phyloP scores from a whole-genome alignment of 2,888 invertebrate genomes.

The Archips xylosteana region DNA sequence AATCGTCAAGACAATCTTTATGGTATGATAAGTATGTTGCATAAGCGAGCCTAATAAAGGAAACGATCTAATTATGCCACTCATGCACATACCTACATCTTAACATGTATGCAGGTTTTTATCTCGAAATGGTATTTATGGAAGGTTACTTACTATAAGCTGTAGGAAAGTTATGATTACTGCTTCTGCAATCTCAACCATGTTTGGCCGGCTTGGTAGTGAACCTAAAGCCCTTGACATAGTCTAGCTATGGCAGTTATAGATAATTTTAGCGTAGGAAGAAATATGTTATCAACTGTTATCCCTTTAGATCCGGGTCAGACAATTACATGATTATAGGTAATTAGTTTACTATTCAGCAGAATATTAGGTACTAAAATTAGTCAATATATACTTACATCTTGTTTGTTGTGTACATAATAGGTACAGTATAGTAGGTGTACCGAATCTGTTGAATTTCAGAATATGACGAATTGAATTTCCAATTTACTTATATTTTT shows the following conservation, averaged over 20 bases:
- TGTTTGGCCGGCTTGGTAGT: not conserved
- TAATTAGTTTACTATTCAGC: not conserved
- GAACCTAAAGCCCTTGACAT: slow-evolving; percentile 27
- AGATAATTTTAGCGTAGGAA: slow-evolving; percentile 48
- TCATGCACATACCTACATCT: not conserved
- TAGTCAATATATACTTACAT: not conserved
- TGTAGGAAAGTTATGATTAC: not conserved
- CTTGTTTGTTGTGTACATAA: no score
- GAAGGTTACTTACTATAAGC: not conserved
- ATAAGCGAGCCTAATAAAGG: no score
- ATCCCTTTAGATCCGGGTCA: slow-evolving; percentile 23
- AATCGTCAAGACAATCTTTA: no score
- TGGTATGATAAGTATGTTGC: no score
- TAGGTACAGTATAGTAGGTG: no score
- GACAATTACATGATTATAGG: not conserved
- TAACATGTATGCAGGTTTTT: not conserved
- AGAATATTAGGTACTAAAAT: not conserved
- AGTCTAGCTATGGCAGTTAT: slow-evolving; percentile 21
- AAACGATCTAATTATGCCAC: no score
- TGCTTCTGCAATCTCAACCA: not conserved
- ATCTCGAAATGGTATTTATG: not conserved
- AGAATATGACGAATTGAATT: no score
- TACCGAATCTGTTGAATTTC: no score
- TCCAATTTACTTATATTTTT: no score
- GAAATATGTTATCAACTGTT: slow-evolving; percentile 40